Conservation (phyloP, 2,113 vertebrate genomes). For the Ondatra zibethicus region DNA sequence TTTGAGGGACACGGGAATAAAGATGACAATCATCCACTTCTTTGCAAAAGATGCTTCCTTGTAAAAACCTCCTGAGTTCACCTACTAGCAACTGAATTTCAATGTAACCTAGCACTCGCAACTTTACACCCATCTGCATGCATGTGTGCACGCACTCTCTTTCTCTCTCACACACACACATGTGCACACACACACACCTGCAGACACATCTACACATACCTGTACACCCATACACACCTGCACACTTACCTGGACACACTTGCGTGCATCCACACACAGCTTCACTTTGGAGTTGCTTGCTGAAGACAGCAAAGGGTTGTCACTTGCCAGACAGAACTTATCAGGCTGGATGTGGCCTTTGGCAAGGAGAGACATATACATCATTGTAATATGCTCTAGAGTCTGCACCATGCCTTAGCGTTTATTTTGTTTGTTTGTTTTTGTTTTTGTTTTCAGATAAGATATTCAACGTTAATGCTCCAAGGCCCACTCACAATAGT, state of each 20-base stretch:
- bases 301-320: neutral
- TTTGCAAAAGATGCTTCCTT: neutral
- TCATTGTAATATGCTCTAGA: too few species aligned
- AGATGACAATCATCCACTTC: neutral
- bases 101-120: neutral
- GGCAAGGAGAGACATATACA: neutral
- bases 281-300: neutral
- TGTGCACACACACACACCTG: fast-evolving
- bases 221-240: neutral
- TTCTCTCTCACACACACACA: too few species aligned
- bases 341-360: neutral
- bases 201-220: neutral
- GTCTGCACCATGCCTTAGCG: too few species aligned
- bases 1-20: neutral
- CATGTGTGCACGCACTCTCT: neutral
- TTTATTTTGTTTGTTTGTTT: neutral
- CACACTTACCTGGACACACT: neutral
- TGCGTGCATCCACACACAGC: neutral
- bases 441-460: neutral
- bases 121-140: neutral
- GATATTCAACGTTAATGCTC: neutral
- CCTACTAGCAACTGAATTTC: neutral
- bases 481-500: neutral
- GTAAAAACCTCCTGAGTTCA: neutral
- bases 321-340: neutral